phyloP scores from a whole-genome alignment of 2,888 invertebrate species.

The Pyrrhosoma nymphula region DNA sequence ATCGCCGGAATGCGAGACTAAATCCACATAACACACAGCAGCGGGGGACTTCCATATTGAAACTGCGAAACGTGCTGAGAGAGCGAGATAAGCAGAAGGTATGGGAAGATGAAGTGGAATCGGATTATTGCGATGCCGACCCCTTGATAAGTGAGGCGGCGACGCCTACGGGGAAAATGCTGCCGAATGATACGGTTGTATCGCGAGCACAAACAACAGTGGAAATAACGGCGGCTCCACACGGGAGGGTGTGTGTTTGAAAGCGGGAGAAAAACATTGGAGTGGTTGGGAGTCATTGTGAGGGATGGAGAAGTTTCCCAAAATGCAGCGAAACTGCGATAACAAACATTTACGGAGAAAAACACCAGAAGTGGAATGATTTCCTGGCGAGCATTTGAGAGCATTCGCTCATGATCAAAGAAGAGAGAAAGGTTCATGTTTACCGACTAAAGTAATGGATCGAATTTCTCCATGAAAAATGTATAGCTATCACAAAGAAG shows the following conservation, averaged over 20 bases:
- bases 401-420: neutral
- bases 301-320: neutral
- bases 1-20: neutral
- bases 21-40: neutral
- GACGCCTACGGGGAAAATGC: neutral
- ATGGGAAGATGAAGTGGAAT: conserved; percentile 10
- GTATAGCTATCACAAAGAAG: neutral
- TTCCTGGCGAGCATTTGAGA: neutral
- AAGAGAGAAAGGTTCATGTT: neutral
- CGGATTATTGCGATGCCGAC: conserved; percentile 31
- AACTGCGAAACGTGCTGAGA: neutral
- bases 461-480: neutral
- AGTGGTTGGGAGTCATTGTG: neutral
- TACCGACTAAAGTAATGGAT: neutral
- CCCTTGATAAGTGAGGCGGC: conserved; percentile 3
- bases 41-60: neutral
- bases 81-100: neutral
- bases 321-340: neutral
- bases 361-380: neutral
- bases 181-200: conserved; percentile 13
- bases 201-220: neutral
- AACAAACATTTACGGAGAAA: neutral
- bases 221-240: neutral
- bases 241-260: neutral
- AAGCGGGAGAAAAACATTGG: neutral